Evolutionary conservation across 2,113 vertebrate species (phyloP).

Genomic region (Andinoacara biseriatus): DNA sequence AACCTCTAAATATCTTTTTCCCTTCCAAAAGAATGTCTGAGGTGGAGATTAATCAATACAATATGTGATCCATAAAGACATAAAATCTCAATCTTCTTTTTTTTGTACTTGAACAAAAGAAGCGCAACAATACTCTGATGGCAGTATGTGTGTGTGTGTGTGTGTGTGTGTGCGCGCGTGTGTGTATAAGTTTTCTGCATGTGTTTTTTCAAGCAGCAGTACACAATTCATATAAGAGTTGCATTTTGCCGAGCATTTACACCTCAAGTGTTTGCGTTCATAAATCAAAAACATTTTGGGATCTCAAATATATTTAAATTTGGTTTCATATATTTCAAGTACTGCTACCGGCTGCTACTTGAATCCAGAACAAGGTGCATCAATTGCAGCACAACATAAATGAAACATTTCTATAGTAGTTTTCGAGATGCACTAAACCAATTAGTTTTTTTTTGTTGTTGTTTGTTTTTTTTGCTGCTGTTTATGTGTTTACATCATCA

Average conservation of each 20-base stretch:
- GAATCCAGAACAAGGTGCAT: constrained; percentile 18
- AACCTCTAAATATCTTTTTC: constrained; percentile 34
- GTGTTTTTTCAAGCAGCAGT: not conserved
- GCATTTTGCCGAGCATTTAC: constrained; percentile 10
- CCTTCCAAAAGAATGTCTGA: constrained; percentile 11
- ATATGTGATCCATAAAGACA: constrained; percentile 21
- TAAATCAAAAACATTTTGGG: constrained; percentile 41
- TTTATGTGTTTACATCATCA: constrained; percentile 36
- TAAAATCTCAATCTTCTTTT: constrained; percentile 17
- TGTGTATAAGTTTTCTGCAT: too few relatives aligned
- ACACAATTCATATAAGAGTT: not conserved
- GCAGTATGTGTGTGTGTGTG: not conserved
- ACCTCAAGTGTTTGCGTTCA: constrained; percentile 18
- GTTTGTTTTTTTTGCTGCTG: not conserved
- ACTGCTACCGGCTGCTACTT: constrained; percentile 3
- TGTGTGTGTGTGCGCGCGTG: accelerated
- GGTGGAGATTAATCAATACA: constrained; percentile 55
- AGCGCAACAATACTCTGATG: constrained; percentile 16
- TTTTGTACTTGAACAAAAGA: constrained; percentile 42
- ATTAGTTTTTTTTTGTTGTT: not conserved
- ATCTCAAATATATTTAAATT: not conserved
- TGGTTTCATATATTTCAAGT: constrained; percentile 17
- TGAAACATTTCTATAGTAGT: not conserved
- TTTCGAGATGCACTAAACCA: constrained; percentile 4
- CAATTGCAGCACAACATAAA: not conserved